Evolutionary conservation across 2,888 invertebrate species (phyloP).

Genomic region (Amitus sp.): DNA sequence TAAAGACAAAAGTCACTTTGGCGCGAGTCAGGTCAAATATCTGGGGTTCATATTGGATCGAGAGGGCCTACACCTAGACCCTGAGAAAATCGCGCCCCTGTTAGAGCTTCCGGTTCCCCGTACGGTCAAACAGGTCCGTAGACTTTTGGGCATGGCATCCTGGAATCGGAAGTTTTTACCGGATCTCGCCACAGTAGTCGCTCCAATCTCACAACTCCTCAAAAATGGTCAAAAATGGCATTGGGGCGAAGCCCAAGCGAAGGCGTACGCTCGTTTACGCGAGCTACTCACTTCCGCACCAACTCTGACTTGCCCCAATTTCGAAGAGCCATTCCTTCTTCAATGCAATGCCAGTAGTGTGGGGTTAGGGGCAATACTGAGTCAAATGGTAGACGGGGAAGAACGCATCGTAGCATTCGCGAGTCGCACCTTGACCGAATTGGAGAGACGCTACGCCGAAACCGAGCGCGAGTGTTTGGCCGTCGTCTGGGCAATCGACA

Average conservation of each 20-base stretch:
- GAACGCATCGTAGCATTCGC: conserved; percentile 35
- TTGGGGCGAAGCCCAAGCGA: conserved; percentile 38
- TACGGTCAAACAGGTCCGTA: neutral
- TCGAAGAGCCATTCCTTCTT: conserved; percentile 25
- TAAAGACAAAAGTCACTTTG: neutral
- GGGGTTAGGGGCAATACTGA: conserved; percentile 1
- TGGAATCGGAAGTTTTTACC: conserved; percentile 50
- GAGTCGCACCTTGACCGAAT: conserved; percentile 17
- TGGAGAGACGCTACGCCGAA: conserved; percentile 25
- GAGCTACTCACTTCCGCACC: conserved; percentile 27
- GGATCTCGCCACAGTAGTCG: conserved; percentile 30
- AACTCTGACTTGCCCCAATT: conserved; percentile 39
- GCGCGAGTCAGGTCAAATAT: neutral
- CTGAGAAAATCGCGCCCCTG: neutral
- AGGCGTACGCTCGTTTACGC: conserved; percentile 34
- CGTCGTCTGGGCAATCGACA: conserved; percentile 28
- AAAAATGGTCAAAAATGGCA: conserved; percentile 34
- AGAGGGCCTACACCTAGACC: neutral
- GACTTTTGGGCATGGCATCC: neutral
- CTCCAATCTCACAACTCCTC: conserved; percentile 37
- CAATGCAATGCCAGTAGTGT: conserved; percentile 29
- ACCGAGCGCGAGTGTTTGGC: conserved; percentile 40
- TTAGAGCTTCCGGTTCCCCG: neutral
- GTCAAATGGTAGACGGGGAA: conserved; percentile 10
- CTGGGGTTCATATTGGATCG: neutral